Evolutionary conservation across 1,140 invertebrate genomes (phyloP).

Genomic region (Coboldia fuscipes): DNA sequence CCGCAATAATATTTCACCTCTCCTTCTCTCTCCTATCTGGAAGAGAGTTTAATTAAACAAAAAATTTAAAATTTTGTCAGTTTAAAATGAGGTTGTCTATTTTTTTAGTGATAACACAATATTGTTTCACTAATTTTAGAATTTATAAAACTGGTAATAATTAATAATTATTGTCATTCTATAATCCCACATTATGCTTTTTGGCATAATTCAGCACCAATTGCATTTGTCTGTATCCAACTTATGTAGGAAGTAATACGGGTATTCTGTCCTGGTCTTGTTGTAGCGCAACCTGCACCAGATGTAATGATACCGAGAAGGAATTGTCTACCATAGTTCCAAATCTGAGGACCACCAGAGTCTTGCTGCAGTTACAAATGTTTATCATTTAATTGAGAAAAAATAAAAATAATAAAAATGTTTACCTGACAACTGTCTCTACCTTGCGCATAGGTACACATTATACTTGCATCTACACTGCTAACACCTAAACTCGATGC

Average conservation of each 20-base stretch:
- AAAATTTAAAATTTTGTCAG: too few relatives aligned
- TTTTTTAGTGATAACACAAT: too few relatives aligned
- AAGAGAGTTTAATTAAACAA: too few relatives aligned
- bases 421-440: conserved; percentile 11
- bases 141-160: too few relatives aligned
- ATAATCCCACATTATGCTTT: too few relatives aligned
- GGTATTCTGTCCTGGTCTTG: conserved; percentile 39
- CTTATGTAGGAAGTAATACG: conserved; percentile 37
- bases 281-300: conserved; percentile 30
- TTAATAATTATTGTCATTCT: too few relatives aligned
- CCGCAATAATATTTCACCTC: too few relatives aligned
- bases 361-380: conserved; percentile 11
- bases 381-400: neutral
- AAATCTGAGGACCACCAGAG: conserved; percentile 15
- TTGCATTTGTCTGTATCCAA: conserved; percentile 41
- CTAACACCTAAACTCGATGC: neutral
- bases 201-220: too few relatives aligned
- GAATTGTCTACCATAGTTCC: conserved; percentile 10
- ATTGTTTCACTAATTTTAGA: too few relatives aligned
- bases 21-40: too few relatives aligned
- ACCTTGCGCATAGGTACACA: conserved; percentile 11
- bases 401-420: neutral
- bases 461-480: neutral
- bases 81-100: too few relatives aligned
- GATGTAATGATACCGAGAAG: conserved; percentile 41